Evolutionary conservation across 1,140 invertebrate species (phyloP).

Genomic region (Aphelenchoides besseyi): DNA sequence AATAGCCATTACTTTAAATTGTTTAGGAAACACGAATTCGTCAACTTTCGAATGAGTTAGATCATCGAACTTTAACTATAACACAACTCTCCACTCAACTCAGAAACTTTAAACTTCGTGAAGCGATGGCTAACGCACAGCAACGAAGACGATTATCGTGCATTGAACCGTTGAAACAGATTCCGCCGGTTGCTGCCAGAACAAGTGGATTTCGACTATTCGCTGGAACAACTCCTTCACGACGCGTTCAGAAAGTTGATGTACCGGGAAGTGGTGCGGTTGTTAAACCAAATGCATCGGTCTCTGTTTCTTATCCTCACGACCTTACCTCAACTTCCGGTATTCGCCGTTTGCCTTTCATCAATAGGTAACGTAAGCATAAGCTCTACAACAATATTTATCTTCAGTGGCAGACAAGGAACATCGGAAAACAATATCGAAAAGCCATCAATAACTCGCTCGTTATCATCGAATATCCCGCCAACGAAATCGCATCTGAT

Average conservation of each 20-base stretch:
- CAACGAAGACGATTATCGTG: slow-evolving; percentile 15
- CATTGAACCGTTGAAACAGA: slow-evolving; percentile 16
- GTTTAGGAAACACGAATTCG: slow-evolving; percentile 8
- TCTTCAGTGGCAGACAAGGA: not conserved
- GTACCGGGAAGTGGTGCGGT: slow-evolving; percentile 4
- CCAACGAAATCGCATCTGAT: slow-evolving; percentile 18
- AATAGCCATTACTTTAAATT: not conserved
- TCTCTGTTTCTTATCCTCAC: not conserved
- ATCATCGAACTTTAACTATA: slow-evolving; percentile 16
- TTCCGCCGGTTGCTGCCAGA: not conserved
- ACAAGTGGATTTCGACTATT: slow-evolving; percentile 10
- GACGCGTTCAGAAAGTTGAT: not conserved
- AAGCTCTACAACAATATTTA: not conserved
- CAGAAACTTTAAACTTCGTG: slow-evolving; percentile 16
- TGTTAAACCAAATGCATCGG: slow-evolving; percentile 12
- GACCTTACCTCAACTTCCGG: not conserved
- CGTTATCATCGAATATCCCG: slow-evolving; percentile 11
- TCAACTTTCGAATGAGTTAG: slow-evolving; percentile 6
- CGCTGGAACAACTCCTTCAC: slow-evolving; percentile 5
- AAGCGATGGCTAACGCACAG: slow-evolving; percentile 23
- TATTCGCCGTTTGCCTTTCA: slow-evolving; percentile 10
- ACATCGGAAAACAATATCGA: slow-evolving; percentile 18
- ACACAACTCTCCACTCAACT: slow-evolving; percentile 23
- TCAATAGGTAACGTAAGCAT: not conserved
- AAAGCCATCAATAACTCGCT: slow-evolving; percentile 8